Percentiles rank a stretch among this genome's conserved stretches.
phyloP scores from a whole-genome alignment of 1,140 invertebrate species.

The Oncopeltus fasciatus region DNA sequence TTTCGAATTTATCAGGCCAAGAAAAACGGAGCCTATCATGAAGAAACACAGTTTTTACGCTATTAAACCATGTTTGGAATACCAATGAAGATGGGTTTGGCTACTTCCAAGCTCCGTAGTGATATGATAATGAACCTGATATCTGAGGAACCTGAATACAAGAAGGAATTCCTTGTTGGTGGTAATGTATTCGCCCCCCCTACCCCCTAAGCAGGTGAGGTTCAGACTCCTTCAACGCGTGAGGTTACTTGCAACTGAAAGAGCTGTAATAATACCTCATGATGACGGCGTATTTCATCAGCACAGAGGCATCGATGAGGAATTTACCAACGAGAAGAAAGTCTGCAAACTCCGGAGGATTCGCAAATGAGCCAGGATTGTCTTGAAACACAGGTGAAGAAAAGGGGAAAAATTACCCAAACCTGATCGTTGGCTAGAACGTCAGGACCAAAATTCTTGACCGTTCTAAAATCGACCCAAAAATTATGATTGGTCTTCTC shows the following conservation, averaged over 20 bases:
- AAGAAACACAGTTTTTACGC: neutral
- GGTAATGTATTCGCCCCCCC: neutral
- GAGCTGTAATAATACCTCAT: no score
- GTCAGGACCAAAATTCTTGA: neutral
- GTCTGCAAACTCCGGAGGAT: neutral
- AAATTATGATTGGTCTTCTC: neutral
- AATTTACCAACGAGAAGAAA: neutral
- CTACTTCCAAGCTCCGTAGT: neutral
- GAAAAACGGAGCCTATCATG: neutral
- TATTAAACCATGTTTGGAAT: neutral
- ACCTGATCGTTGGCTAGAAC: neutral
- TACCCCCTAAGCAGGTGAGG: neutral
- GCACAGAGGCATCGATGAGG: neutral
- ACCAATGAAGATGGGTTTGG: neutral
- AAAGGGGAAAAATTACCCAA: neutral
- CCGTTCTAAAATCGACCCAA: neutral
- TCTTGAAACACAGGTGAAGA: neutral
- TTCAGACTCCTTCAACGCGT: neutral
- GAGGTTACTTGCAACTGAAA: no score
- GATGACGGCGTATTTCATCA: neutral
- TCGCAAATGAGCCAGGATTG: neutral
- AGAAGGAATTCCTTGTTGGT: neutral
- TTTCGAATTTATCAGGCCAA: neutral
- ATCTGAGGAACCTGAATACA: neutral
- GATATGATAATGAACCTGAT: neutral